A percentile compares a stretch with the other conserved stretches of the same genome.
Conservation (phyloP, 1,140 invertebrate species). For the Nixonia krombeini region DNA sequence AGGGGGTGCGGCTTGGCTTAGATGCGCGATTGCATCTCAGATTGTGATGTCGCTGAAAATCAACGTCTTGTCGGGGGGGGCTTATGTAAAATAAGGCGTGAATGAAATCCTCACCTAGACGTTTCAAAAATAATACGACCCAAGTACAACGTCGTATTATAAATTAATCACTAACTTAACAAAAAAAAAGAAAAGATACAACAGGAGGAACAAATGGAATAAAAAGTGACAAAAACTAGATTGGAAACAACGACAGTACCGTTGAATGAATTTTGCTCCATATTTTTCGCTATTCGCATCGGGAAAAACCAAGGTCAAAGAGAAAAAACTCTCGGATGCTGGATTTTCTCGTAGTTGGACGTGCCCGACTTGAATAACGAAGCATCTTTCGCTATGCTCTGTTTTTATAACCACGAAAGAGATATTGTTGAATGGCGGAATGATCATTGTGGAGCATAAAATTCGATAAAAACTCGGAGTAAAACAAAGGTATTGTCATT, state of each 20-base stretch:
- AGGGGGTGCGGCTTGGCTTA: conserved; percentile 9
- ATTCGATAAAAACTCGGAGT: conserved; percentile 38
- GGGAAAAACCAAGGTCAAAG: background rate
- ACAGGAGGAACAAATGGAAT: background rate
- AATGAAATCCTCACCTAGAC: background rate
- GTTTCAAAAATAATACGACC: background rate
- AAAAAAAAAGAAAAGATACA: background rate
- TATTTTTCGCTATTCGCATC: background rate
- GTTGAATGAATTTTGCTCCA: background rate
- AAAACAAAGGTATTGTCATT: conserved; percentile 35
- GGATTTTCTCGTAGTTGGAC: conserved; percentile 6
- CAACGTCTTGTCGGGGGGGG: background rate
- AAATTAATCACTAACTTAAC: background rate
- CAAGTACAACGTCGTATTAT: background rate
- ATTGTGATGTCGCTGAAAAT: background rate
- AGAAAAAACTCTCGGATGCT: background rate
- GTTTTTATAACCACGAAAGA: conserved; percentile 14
- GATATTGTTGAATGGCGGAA: conserved; percentile 16
- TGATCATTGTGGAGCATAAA: conserved; percentile 28
- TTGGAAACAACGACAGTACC: background rate
- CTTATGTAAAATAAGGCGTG: background rate
- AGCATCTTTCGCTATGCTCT: conserved; percentile 2
- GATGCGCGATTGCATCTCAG: conserved; percentile 8
- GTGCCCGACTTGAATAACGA: conserved; percentile 6
- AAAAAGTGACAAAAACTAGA: background rate